Conservation (phyloP, 2,113 vertebrate genomes). For the Pelecanus crispus region DNA sequence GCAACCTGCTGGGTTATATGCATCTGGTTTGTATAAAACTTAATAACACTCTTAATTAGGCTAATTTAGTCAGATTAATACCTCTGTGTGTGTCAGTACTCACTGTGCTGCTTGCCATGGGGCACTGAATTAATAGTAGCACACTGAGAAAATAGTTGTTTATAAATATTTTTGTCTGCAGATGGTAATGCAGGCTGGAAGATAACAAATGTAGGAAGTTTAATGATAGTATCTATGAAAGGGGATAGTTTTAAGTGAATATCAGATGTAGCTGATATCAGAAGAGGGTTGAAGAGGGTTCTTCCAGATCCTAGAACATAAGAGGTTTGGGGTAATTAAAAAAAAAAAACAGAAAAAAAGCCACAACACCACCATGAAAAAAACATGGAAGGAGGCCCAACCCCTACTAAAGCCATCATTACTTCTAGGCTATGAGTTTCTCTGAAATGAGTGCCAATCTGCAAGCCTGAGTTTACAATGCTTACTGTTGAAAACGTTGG, state of each 20-base stretch:
- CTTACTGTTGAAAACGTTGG: not conserved
- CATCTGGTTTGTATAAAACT: constrained; percentile 67
- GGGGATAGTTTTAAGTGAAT: not conserved
- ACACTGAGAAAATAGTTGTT: constrained; percentile 51
- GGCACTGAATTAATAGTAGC: constrained; percentile 56
- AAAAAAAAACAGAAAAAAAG: not conserved
- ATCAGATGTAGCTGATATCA: not conserved
- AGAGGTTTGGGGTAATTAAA: not conserved
- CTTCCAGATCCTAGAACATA: not conserved
- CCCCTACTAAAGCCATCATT: not conserved
- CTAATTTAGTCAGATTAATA: constrained; percentile 76
- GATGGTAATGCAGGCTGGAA: not conserved
- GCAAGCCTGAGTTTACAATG: not conserved
- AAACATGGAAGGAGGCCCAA: not conserved
- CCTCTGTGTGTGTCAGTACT: constrained; percentile 59
- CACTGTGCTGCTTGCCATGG: constrained; percentile 52
- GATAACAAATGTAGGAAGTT: not conserved
- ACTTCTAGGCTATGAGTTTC: not conserved
- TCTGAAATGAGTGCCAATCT: not conserved
- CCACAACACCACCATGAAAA: not conserved
- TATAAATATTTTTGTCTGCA: constrained; percentile 53
- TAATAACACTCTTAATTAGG: constrained; percentile 74
- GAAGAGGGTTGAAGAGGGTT: not conserved
- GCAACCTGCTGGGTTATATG: constrained; percentile 64
- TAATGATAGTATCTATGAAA: not conserved